Percentiles rank a stretch among this genome's conserved stretches.
Conservation (phyloP, 2,797 vertebrate species). For the Gymnopithys bicolor region DNA sequence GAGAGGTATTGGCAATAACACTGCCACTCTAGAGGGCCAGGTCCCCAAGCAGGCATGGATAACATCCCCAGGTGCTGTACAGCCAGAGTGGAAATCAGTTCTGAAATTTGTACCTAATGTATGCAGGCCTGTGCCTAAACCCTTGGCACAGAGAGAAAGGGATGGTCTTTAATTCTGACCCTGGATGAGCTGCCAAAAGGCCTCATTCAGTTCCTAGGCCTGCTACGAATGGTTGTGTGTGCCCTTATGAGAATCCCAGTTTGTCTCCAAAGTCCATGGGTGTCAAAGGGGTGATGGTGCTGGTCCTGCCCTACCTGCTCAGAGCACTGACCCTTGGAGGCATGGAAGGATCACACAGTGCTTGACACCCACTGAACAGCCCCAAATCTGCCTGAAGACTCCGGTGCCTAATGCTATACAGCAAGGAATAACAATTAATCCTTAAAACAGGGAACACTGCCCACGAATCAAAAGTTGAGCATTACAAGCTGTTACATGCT, state of each 20-base stretch:
- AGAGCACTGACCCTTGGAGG: neutral
- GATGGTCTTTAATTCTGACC: neutral
- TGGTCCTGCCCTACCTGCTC: neutral
- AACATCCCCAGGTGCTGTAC: neutral
- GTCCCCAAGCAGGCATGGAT: accelerated
- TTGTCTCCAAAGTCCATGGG: neutral
- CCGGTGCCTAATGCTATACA: neutral
- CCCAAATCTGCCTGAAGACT: neutral
- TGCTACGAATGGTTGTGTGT: neutral
- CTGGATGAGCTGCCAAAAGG: neutral
- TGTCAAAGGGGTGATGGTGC: accelerated
- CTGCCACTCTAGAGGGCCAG: neutral
- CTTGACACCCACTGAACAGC: neutral
- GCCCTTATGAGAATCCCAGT: neutral
- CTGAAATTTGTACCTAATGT: neutral
- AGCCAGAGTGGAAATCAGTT: neutral
- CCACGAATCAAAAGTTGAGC: neutral
- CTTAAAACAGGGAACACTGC: neutral
- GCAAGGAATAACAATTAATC: neutral
- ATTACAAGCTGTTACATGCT: neutral
- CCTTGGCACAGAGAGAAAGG: neutral
- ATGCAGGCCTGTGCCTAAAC: neutral
- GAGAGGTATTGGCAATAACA: neutral
- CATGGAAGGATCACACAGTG: accelerated
- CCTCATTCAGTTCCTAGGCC: neutral